Base-by-base conservation (phyloP, 2,113 vertebrate species). In the Burhinus bistriatus region DNA sequence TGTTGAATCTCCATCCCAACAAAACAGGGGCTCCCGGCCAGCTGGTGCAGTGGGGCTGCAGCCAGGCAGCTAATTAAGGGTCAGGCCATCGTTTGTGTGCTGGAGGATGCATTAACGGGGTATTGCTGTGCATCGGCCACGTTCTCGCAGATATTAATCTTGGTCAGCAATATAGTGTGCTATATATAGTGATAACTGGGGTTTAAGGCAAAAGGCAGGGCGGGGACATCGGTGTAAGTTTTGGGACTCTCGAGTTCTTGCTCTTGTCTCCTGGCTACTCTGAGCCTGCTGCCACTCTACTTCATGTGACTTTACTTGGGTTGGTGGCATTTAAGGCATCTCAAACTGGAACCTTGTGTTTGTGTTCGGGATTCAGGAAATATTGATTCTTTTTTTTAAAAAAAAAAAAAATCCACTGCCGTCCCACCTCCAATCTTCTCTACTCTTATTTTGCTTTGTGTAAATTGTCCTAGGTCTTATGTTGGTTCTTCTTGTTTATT, bases 131-230 rank as follows among this genome's bases (percentile, higher is more conserved):
- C 38, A 0, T 2, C 51, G 51, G 62, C 21, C n/a, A 38, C 4
- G 0, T 29, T 29, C 47, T 57, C 2, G 1, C 2, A 22, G 57
- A 0, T 42, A 16, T 23, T 51, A 59, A 38, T n/a, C 44, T 77
- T 59, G 57, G 9, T 29, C 42, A n/a, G 52, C 52, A 80, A 9
- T 12, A 6, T 19, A 7, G n/a, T 17, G 69, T 17, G 30, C 49
- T 71, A 2, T 44, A 3, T 15, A 3, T 12, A 21, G 40, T 4
- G 45, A 1, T n/a, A 58, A 40, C 7, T 30, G 54, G 21, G 4
- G 15, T 11, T 88, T 34, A 29, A 78, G 65, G 59, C 21, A n/a
- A 30, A 64, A 84, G 44, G 61, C 68, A 57, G 30, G 84, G 34
- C 0, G 1, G 52, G 12, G 44, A 5, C 16, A 23, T 34, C 27